Evolutionary conservation across 2,113 vertebrate genomes (phyloP), one percentile per base, ranked within the genome.

Genomic region (Lasiurus cinereus): DNA sequence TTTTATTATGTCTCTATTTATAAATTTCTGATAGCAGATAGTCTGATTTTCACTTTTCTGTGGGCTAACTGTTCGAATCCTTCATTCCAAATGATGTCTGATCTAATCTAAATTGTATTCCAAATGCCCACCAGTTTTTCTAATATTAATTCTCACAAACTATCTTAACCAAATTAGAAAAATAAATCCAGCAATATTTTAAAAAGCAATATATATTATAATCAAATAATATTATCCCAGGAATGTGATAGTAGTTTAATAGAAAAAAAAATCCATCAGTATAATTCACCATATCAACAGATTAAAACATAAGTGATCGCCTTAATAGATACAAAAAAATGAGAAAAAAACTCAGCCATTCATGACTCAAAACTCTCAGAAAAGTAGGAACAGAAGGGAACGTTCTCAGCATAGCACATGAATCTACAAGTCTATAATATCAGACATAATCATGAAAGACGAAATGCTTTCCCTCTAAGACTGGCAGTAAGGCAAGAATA

Each of bases 361-460:
- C 50, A 87, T 64, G 50, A 84, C 52, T 90, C 50, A 84, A 92
- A 92, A 86, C 29, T 67, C 22, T 69, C 59, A 82, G n/a, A 92
- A 84, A 94, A 80, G 27, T 50, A 85, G n/a, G 29, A 92, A 90
- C 46, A 86, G 80, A 39, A 96, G 29, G 62, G 13, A 92, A 92
- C 4, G 10, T 70, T 24, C 74, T 90, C 85, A 90, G 48, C 43
- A 33, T 72, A 79, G 59, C 27, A 59, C n/a, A 87, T n/a, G 56
- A 80, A 92, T 85, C 80, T 52, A 80, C 9, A 84, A 96, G 80
- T 70, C 90, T 76, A 86, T 16, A 62, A 36, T 73, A 64, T 33
- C 29, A 86, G 54, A 84, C 19, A 66, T 66, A 94, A 80, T 62
- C 85, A 85, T 46, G 22, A 92, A 82, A 70, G 50, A 79, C 7